A percentile compares a stretch with the other conserved stretches of the same genome.
phyloP scores from a whole-genome alignment of 2,113 vertebrate genomes.

The Sinocyclocheilus grahami region DNA sequence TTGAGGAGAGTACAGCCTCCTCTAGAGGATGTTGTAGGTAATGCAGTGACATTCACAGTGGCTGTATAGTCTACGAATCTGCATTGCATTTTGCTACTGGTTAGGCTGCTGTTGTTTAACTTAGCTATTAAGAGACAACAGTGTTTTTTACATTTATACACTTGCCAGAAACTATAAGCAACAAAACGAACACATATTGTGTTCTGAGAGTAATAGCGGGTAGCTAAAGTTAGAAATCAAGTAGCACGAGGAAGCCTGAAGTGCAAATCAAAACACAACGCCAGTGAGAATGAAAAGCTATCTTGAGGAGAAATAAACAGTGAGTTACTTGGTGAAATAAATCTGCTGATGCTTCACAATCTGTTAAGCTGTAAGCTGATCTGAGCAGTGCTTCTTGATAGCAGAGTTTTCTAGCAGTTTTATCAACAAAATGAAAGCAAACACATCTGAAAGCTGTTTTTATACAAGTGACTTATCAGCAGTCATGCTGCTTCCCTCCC shows the following conservation, averaged over 20 bases:
- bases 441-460: slow-evolving; percentile 14
- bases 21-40: slow-evolving; percentile 24
- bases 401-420: slow-evolving; percentile 15
- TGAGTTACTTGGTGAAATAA: neutral
- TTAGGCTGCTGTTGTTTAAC: neutral
- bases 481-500: neutral
- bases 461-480: slow-evolving; percentile 36
- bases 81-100: neutral
- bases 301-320: slow-evolving; percentile 10
- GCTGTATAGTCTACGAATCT: neutral
- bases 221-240: neutral
- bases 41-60: neutral
- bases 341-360: slow-evolving; percentile 9
- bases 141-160: neutral
- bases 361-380: slow-evolving; percentile 6
- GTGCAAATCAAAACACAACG: neutral
- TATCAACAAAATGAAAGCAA: slow-evolving; percentile 25
- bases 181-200: neutral
- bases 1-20: slow-evolving; percentile 13
- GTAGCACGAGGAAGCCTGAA: neutral
- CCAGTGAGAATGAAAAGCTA: neutral
- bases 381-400: neutral
- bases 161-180: neutral
- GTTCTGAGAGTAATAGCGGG: neutral
- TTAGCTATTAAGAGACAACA: neutral